Evolutionary conservation across 2,113 vertebrate genomes (phyloP), one percentile per base, ranked within the genome.

Genomic region (Callopanchax toddi): DNA sequence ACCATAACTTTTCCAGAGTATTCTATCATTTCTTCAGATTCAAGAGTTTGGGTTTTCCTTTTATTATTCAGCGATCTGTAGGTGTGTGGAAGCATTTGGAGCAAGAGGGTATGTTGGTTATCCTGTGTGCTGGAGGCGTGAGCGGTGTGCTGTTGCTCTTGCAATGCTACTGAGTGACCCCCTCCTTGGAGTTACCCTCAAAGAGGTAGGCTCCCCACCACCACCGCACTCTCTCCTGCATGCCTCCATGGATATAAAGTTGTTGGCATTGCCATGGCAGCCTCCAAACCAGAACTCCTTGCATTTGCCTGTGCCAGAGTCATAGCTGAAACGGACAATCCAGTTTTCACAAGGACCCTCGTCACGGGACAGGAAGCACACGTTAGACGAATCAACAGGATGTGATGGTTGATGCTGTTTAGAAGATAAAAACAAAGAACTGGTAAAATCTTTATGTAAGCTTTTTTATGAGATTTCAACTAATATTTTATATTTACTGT

Each of bases 201-300:
- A 22, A 53, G 62, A 20, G 54, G 55, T 43, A 13, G 55, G 45
- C 12, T 37, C 29, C 22, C 60, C 21, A 52, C n/a, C 36, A 37
- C 1, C 67, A 12, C 21, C 82, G 68, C 97, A 99, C 0, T 18
- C 52, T 67, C 45, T 87, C 85, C 91, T 87, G 76, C 96, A 99
- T 23, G 91, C 94, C 15, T 92, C 92, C 87, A 94, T 89, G 0
- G 94, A 89, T 22, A 57, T 32, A 71, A 98, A 99, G 86, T 93
- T 97, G 71, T 99, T 98, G 65, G 65, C 84, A 1, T 98, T 99
- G 67, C 96, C 96, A 0, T 95, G 91, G 77, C 97, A 99, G 69
- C 94, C 90, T 0, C 97, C 95, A 0, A 93, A 98, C 97, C 96
- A 98, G 82, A 98, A 97, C 8, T 94, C 92, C 29, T 92, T 94